Evolutionary conservation across 2,888 invertebrate genomes (phyloP).

Genomic region (Ephialtes manifestator): DNA sequence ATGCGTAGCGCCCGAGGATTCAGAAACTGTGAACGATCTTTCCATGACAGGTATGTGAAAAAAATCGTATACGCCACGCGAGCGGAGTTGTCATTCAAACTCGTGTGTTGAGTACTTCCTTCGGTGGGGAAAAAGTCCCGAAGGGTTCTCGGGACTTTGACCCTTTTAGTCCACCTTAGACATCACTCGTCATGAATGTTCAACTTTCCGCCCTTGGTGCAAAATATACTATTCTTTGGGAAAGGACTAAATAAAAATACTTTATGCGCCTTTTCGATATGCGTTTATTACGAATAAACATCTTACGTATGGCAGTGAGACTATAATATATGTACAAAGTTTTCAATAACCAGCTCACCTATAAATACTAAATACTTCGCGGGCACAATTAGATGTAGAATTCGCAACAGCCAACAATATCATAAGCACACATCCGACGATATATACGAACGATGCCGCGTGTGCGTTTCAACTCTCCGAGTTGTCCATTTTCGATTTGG

Average conservation of each 20-base stretch:
- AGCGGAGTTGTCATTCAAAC: no score
- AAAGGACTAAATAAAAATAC: not conserved
- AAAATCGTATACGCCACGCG: no score
- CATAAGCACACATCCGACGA: constrained; percentile 47
- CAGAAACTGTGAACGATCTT: no score
- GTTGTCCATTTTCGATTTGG: constrained; percentile 51
- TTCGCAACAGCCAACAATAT: constrained; percentile 43
- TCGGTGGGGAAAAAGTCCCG: no score
- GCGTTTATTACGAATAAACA: constrained; percentile 64
- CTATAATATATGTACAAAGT: constrained; percentile 63
- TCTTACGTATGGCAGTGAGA: constrained; percentile 70
- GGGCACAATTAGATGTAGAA: constrained; percentile 35
- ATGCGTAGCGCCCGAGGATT: no score
- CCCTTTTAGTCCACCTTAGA: no score
- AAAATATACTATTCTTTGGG: no score
- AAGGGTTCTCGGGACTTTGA: no score
- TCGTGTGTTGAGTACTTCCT: no score
- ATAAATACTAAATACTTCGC: constrained; percentile 63
- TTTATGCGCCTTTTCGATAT: constrained; percentile 17
- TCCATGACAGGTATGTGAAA: no score
- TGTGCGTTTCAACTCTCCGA: constrained; percentile 61
- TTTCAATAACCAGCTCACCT: constrained; percentile 59
- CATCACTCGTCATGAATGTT: no score
- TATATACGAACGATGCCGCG: constrained; percentile 38
- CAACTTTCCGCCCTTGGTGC: no score